A percentile compares a stretch with the other conserved stretches of the same genome.
Evolutionary conservation across 1,140 invertebrate genomes (phyloP).

Genomic region (Papilio polyxenes): DNA sequence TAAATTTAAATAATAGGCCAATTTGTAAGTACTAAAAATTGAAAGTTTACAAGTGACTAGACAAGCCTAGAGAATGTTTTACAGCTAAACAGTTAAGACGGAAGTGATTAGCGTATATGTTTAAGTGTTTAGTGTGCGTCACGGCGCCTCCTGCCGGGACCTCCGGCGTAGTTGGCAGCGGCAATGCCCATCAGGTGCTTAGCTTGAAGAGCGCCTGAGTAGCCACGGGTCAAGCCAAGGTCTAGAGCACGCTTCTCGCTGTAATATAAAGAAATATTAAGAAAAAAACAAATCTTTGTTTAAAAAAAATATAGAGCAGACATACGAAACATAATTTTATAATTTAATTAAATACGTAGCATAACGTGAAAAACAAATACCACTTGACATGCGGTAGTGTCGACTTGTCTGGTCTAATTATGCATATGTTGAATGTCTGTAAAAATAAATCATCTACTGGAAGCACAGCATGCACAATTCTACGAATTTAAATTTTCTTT

Average conservation of each 20-base stretch:
- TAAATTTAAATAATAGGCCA: conserved; percentile 22
- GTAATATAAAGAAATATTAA: conserved; percentile 41
- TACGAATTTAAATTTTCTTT: not conserved
- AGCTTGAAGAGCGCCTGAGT: conserved; percentile 92
- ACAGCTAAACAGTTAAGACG: conserved; percentile 28
- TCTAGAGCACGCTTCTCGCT: conserved; percentile 91
- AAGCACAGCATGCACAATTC: not conserved
- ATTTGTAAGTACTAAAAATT: not conserved
- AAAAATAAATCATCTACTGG: not conserved
- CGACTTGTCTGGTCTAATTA: too few relatives aligned
- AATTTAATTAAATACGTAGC: too few relatives aligned
- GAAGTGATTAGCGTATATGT: conserved; percentile 20
- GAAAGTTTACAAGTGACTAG: not conserved
- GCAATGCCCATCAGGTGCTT: conserved; percentile 94
- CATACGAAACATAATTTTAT: too few relatives aligned
- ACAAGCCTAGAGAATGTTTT: conserved; percentile 22
- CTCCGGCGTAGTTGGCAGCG: conserved; percentile 92
- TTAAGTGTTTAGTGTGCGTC: conserved; percentile 70
- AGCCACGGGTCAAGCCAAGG: conserved; percentile 91
- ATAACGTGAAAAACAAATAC: too few relatives aligned
- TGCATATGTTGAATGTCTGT: too few relatives aligned
- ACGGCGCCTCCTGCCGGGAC: conserved; percentile 91
- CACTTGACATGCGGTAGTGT: too few relatives aligned
- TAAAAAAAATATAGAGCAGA: too few relatives aligned
- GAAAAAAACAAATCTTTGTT: too few relatives aligned